phyloP scores from a whole-genome alignment of 2,113 vertebrate species.

The Puntigrus tetrazona region DNA sequence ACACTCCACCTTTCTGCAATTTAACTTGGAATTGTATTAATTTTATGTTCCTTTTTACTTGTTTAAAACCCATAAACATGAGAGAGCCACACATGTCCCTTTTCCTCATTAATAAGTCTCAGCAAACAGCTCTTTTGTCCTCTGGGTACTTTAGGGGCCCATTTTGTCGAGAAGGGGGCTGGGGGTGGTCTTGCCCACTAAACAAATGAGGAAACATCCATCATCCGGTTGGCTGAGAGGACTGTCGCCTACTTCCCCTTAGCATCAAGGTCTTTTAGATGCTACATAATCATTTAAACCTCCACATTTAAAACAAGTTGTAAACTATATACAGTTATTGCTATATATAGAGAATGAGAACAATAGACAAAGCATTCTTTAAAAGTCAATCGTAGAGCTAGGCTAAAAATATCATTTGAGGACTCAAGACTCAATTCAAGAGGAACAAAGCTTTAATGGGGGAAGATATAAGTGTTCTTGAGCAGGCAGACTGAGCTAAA shows the following conservation, averaged over 20 bases:
- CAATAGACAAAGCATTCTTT: neutral
- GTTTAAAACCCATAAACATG: conserved; percentile 51
- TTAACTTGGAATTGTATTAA: conserved; percentile 43
- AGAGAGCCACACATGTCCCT: conserved; percentile 55
- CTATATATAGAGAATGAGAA: neutral
- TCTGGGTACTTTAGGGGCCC: conserved; percentile 44
- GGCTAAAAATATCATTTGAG: neutral
- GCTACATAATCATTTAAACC: neutral
- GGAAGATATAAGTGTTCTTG: neutral
- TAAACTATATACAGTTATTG: neutral
- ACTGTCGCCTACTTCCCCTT: neutral
- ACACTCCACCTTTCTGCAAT: conserved; percentile 46
- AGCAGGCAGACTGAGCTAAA: neutral
- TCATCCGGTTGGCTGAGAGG: conserved; percentile 56
- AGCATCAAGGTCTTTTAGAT: conserved; percentile 42
- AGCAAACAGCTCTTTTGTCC: conserved; percentile 69
- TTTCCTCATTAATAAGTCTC: conserved; percentile 55
- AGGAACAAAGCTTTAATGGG: conserved; percentile 14
- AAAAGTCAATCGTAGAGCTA: neutral
- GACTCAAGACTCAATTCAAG: neutral
- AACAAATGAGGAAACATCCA: conserved; percentile 61
- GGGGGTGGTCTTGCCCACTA: neutral
- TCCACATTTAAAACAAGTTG: neutral
- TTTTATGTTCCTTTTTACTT: conserved; percentile 43
- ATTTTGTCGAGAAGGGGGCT: neutral